Evolutionary conservation across 2,888 invertebrate genomes (phyloP).

Genomic region (Reticulitermes lucifugus): DNA sequence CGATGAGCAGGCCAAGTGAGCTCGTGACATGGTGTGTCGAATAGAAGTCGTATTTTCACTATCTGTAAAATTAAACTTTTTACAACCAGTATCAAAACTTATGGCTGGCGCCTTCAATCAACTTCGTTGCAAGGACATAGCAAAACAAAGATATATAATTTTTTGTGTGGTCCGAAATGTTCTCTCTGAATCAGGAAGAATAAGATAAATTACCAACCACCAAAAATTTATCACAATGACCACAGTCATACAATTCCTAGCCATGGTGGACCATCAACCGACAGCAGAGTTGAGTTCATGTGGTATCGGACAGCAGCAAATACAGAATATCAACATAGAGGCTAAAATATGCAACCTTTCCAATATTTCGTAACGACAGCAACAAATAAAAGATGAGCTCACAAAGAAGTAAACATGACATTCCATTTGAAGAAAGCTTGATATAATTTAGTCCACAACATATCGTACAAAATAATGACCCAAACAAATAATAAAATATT

Average conservation of each 20-base stretch:
- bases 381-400: too few species aligned
- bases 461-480: too few species aligned
- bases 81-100: not conserved
- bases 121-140: not conserved
- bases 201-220: not conserved
- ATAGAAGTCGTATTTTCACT: not conserved
- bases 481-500: too few species aligned
- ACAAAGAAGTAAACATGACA: too few species aligned
- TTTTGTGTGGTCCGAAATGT: not conserved
- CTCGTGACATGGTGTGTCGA: too few species aligned
- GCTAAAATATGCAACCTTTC: not conserved
- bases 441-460: too few species aligned
- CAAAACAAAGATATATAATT: not conserved
- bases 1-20: too few species aligned
- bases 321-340: not conserved
- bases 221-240: not conserved
- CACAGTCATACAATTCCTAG: not conserved
- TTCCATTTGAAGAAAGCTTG: too few species aligned
- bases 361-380: not conserved
- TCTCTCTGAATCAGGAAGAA: not conserved
- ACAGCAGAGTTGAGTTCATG: not conserved
- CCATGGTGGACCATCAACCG: not conserved
- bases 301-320: not conserved
- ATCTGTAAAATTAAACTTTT: not conserved
- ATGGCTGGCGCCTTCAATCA: not conserved